Base-by-base conservation (phyloP, 2,113 vertebrate species). In the Austrofundulus limnaeus region DNA sequence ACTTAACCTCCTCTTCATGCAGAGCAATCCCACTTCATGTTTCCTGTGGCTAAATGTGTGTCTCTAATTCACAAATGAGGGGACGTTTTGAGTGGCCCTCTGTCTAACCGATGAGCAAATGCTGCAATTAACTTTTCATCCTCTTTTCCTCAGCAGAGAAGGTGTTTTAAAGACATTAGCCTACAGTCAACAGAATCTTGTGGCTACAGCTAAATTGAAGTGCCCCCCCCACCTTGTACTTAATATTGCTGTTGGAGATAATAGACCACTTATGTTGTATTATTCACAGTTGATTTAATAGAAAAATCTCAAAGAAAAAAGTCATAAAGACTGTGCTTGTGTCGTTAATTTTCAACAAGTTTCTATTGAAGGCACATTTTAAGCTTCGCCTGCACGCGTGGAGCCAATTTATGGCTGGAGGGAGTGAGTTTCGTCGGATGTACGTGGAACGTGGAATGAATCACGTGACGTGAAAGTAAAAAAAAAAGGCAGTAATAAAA, bases 131-230 rank as follows among this genome's bases (percentile, higher is more conserved):
- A 94, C 93, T 93, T 95, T 88, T 79, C 94, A 80, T 82, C 70
- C 80, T 80, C 94, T 94, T 94, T 93, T 82, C 58, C 47, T 10
- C 19, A 19, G 43, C 51, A 25, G 59, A 77, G 94, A 95, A 94
- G 94, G 93, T 94, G 94, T 95, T 96, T 94, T 94, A 94, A 95
- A 94, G 94, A 93, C 93, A 92, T 94, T 94, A 92, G 92, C 78
- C 66, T 57, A 63, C 62, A 78, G 80, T 79, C 82, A 76, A 71
- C 93, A 93, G 93, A 92, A 93, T 95, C 71, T 82, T 75, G 63
- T 92, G 91, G 92, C 92, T 70, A 53, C 90, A 92, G 89, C 81
- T 59, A 91, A 93, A 94, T 94, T 92, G 91, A 93, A 94, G 92
- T 87, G 90, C 13, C 2, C 1, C 91, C 60, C 14, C 12, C 92